These are phyloP conservation scores for Holotrichia oblita DNA, from an alignment of 1,140 invertebrate species.

Conservation along the genomic window DNA sequence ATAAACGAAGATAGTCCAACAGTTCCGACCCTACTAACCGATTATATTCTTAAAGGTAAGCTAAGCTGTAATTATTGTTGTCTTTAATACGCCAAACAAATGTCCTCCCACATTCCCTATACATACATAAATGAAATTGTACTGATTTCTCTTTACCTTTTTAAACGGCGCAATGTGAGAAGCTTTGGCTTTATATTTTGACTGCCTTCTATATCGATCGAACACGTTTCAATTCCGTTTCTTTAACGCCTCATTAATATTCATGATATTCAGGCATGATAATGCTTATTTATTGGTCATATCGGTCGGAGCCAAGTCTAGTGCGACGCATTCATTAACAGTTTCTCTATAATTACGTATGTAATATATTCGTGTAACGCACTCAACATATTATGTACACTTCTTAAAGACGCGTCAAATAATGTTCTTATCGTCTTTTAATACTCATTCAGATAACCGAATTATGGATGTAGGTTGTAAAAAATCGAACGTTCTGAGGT, in stretches of 20 bases:
- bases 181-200: not conserved
- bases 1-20: slow-evolving; percentile 99
- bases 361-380: not conserved
- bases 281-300: slow-evolving; percentile 5
- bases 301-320: not conserved
- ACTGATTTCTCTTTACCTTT: not conserved
- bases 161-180: not conserved
- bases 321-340: slow-evolving; percentile 10
- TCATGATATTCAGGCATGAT: slow-evolving; percentile 13
- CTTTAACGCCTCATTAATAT: slow-evolving; percentile 20
- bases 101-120: not conserved
- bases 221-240: not conserved
- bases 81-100: not conserved
- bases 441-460: too few relatives aligned
- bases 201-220: slow-evolving; percentile 9
- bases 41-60: slow-evolving; percentile 97
- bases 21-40: slow-evolving; percentile 95
- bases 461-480: too few relatives aligned
- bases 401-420: not conserved
- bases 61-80: slow-evolving; percentile 30
- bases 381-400: not conserved
- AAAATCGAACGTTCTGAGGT: too few relatives aligned
- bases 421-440: not conserved
- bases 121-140: not conserved
- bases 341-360: not conserved